These are phyloP conservation scores for Chironomus striatipennis DNA, from an alignment of 1,140 invertebrate genomes.

Conservation along the genomic window DNA sequence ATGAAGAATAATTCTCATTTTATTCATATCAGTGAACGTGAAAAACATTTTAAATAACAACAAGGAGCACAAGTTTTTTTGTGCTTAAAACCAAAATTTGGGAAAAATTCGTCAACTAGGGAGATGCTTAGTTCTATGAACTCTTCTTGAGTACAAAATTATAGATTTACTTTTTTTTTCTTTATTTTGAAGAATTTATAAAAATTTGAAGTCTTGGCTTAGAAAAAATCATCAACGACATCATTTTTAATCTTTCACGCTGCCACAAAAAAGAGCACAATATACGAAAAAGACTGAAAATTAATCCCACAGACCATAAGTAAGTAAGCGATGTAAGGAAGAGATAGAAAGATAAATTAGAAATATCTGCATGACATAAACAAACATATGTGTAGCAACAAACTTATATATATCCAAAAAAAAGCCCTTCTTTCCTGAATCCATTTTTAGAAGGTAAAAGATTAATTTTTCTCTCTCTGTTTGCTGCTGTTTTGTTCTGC, in stretches of 20 bases:
- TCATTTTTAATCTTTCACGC: too few relatives aligned
- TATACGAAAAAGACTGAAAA: neutral
- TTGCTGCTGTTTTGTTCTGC: too few relatives aligned
- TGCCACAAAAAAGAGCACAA: neutral
- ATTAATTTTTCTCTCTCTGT: too few relatives aligned
- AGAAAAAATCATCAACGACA: too few relatives aligned
- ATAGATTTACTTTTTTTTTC: too few relatives aligned
- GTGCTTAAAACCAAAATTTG: neutral
- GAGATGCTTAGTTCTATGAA: too few relatives aligned
- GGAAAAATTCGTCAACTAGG: too few relatives aligned
- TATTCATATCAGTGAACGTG: constrained; percentile 7
- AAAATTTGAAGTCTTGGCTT: too few relatives aligned
- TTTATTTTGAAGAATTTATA: too few relatives aligned
- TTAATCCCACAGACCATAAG: constrained; percentile 2
- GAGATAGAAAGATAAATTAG: neutral
- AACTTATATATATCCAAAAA: neutral
- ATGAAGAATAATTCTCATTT: neutral
- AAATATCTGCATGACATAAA: constrained; percentile 13
- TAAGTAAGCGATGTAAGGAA: neutral
- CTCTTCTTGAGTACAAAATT: too few relatives aligned
- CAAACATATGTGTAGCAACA: neutral
- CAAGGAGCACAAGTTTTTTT: neutral
- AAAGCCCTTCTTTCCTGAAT: neutral
- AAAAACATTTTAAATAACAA: neutral
- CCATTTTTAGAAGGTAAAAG: too few relatives aligned